These are phyloP conservation scores for Chondrilla cf. caribensis DNA, from an alignment of 37 sponge, comb jelly and placozoan species.

Conservation along the genomic window DNA sequence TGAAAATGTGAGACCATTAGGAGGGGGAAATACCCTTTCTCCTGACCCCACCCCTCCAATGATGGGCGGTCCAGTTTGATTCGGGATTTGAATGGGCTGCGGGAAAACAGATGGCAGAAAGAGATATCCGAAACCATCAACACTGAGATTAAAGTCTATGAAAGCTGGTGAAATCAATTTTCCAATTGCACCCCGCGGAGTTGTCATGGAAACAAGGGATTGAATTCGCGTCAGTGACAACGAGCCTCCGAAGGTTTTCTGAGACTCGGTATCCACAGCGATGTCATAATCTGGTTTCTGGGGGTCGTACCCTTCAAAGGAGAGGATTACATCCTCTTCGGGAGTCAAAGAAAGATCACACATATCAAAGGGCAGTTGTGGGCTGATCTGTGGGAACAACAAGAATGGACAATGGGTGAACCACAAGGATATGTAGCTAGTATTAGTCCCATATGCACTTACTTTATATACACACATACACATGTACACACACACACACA, in stretches of 20 bases:
- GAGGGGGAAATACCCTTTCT: slow-evolving; percentile 73
- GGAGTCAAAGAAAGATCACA: neutral
- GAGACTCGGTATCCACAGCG: neutral
- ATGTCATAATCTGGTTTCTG: neutral
- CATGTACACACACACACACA: no score
- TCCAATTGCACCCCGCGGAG: slow-evolving; percentile 58
- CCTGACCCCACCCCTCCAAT: slow-evolving; percentile 20
- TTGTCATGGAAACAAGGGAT: slow-evolving; percentile 91
- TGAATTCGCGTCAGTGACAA: slow-evolving; percentile 77
- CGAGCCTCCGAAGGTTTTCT: slow-evolving; percentile 27
- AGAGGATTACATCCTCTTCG: neutral
- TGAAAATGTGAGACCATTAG: slow-evolving; percentile 73
- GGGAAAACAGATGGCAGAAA: slow-evolving; percentile 82
- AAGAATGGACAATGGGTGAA: no score
- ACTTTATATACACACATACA: no score
- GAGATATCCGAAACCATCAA: slow-evolving; percentile 82
- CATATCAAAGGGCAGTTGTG: neutral
- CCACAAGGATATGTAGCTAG: no score
- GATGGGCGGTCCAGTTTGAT: neutral
- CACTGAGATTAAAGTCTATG: slow-evolving; percentile 83
- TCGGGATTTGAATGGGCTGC: slow-evolving; percentile 11
- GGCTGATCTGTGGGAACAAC: neutral
- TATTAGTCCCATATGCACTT: no score
- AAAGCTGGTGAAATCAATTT: slow-evolving; percentile 46
- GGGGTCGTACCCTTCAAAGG: neutral